These are phyloP conservation scores for Orientallactaga bullata DNA, from an alignment of 2,113 vertebrate genomes.

Conservation along the genomic window DNA sequence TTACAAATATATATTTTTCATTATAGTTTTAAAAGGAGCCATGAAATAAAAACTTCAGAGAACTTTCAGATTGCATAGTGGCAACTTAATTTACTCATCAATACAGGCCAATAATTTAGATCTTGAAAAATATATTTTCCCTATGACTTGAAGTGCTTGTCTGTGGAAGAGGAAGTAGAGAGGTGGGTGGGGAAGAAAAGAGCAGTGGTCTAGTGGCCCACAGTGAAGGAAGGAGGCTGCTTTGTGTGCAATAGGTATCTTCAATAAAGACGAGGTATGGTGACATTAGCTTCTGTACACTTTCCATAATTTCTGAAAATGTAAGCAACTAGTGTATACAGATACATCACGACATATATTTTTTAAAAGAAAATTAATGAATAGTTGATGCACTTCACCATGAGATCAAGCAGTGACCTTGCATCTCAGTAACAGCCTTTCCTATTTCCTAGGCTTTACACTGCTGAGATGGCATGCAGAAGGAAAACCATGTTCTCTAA, in stretches of 20 bases:
- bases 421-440: not conserved
- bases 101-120: slow-evolving; percentile 18
- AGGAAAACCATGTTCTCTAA: slow-evolving; percentile 52
- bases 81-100: slow-evolving; percentile 6
- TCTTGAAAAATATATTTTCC: slow-evolving; percentile 30
- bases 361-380: not conserved
- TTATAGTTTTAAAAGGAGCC: slow-evolving; percentile 21
- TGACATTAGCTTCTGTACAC: slow-evolving; percentile 69
- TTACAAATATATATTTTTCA: slow-evolving; percentile 48
- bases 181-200: not conserved
- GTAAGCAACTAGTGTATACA: slow-evolving; percentile 57
- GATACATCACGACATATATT: not conserved
- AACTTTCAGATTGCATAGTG: not conserved
- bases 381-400: not conserved
- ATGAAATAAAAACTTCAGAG: not conserved
- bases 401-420: not conserved
- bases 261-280: slow-evolving; percentile 37
- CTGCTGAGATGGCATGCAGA: slow-evolving; percentile 52
- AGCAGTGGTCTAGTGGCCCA: not conserved
- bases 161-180: not conserved
- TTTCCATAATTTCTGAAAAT: slow-evolving; percentile 68
- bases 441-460: not conserved
- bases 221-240: slow-evolving; percentile 55
- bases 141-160: slow-evolving; percentile 25
- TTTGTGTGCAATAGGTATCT: slow-evolving; percentile 33